A percentile compares a stretch with the other conserved stretches of the same genome.
Conservation (phyloP, 2,113 vertebrate genomes). For the Vulpes vulpes region DNA sequence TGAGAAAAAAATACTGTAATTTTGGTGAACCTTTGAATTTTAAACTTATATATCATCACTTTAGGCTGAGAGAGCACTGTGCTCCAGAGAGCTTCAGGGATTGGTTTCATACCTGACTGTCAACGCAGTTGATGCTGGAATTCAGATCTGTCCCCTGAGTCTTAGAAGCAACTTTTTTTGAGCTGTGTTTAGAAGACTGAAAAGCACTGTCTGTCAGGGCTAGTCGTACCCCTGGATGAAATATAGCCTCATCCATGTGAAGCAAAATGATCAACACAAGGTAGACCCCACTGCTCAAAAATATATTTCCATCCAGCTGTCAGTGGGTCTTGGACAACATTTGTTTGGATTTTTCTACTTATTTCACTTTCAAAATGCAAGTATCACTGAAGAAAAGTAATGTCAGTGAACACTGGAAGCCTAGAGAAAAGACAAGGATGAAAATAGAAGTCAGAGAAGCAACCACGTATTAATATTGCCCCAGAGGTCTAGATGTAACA, state of each 20-base stretch:
- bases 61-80: not conserved
- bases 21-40: not conserved
- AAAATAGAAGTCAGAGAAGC: not conserved
- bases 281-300: not conserved
- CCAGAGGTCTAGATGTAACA: not conserved
- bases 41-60: not conserved
- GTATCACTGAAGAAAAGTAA: not conserved
- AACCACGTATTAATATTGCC: too few species aligned
- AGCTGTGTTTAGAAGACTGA: not conserved
- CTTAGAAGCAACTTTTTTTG: not conserved
- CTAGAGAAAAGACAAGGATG: not conserved
- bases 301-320: not conserved
- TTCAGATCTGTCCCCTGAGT: not conserved
- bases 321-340: not conserved
- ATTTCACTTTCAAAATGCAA: slow-evolving; percentile 35
- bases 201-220: not conserved
- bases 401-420: not conserved
- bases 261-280: not conserved
- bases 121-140: not conserved
- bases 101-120: not conserved
- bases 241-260: not conserved
- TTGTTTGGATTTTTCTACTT: not conserved
- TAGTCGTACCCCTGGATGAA: not conserved
- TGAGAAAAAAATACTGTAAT: not conserved
- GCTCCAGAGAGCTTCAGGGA: not conserved